These are phyloP conservation scores for Gryon sp. DNA, from an alignment of 1,140 invertebrate genomes.

Conservation along the genomic window DNA sequence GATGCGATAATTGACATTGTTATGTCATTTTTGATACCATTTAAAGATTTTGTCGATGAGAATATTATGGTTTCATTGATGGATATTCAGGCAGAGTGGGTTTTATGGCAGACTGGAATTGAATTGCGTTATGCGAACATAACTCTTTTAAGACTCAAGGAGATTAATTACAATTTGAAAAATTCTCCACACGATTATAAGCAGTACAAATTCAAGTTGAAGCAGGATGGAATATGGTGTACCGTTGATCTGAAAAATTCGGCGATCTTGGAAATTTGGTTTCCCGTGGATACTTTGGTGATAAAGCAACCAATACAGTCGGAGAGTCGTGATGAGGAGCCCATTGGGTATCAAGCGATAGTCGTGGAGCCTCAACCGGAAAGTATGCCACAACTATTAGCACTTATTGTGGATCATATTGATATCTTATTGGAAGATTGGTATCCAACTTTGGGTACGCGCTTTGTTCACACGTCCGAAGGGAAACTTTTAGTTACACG, in stretches of 20 bases:
- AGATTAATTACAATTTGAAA: conserved; percentile 84
- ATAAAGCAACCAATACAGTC: conserved; percentile 83
- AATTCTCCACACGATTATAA: conserved; percentile 80
- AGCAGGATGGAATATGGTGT: conserved; percentile 90
- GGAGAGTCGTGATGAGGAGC: conserved; percentile 77
- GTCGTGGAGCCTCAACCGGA: conserved; percentile 87
- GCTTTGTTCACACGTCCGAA: conserved; percentile 98
- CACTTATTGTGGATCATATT: conserved; percentile 96
- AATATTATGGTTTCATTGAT: conserved; percentile 82
- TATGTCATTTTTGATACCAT: conserved; percentile 75
- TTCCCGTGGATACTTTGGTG: conserved; percentile 88
- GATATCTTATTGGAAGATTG: conserved; percentile 98
- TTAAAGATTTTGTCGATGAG: conserved; percentile 81
- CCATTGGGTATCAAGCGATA: conserved; percentile 84
- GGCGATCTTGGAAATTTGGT: conserved; percentile 93
- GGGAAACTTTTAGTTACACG: conserved; percentile 96
- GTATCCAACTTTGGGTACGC: conserved; percentile 96
- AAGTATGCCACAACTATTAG: conserved; percentile 91
- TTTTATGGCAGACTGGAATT: conserved; percentile 96
- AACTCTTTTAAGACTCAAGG: conserved; percentile 89
- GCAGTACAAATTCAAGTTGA: conserved; percentile 84
- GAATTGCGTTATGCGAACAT: conserved; percentile 91
- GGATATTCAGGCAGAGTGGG: conserved; percentile 91
- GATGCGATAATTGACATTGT: conserved; percentile 92
- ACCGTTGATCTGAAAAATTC: conserved; percentile 89